phyloP scores from a whole-genome alignment of 2,888 invertebrate genomes.

The Hoplodrina ambigua region DNA sequence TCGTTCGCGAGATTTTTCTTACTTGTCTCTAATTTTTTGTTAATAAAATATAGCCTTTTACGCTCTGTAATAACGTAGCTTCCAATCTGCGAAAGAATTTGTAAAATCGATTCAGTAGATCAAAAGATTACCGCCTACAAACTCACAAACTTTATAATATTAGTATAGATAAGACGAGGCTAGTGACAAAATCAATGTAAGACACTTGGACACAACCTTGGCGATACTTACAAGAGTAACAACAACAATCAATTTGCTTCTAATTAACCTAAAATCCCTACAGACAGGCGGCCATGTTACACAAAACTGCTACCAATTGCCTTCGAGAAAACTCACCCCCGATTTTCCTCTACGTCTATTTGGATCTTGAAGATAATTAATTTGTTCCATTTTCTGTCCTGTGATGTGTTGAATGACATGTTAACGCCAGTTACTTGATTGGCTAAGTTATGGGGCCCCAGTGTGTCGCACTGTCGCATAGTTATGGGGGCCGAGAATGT shows the following conservation, averaged over 20 bases:
- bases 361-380: conserved; percentile 39
- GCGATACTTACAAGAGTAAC: conserved; percentile 3
- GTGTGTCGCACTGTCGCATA: conserved; percentile 29
- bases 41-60: no score
- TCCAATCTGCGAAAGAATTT: no score
- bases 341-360: conserved; percentile 24
- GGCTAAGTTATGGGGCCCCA: conserved; percentile 32
- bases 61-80: no score
- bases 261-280: conserved; percentile 34
- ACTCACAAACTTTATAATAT: no score
- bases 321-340: conserved; percentile 10
- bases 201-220: neutral
- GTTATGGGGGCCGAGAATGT: conserved; percentile 21
- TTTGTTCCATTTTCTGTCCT: conserved; percentile 26
- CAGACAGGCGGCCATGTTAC: conserved; percentile 23
- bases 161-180: neutral
- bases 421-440: conserved; percentile 47
- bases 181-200: neutral
- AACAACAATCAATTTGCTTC: conserved; percentile 20
- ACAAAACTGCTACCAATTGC: conserved; percentile 27
- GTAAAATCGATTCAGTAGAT: no score
- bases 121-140: no score
- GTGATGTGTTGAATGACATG: conserved; percentile 25
- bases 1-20: no score
- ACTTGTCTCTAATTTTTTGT: no score